Conservation (phyloP, 2,888 invertebrate genomes). For the Acanthopleura granulata region DNA sequence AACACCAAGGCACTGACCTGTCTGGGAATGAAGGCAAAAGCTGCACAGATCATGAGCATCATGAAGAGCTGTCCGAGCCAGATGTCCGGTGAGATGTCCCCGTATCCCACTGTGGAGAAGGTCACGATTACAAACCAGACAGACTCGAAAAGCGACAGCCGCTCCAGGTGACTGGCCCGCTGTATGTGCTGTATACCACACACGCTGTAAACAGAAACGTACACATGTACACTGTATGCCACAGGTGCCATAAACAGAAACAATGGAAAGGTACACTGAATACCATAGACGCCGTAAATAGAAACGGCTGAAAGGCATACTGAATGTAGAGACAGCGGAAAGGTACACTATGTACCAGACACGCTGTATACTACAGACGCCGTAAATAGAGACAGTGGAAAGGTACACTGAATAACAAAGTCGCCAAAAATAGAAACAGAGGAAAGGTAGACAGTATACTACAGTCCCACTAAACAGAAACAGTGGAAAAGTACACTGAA, state of each 20-base stretch:
- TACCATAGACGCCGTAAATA: too few relatives aligned
- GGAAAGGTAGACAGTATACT: too few relatives aligned
- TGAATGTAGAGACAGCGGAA: too few relatives aligned
- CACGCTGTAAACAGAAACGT: constrained; percentile 77
- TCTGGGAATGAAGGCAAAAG: constrained; percentile 50
- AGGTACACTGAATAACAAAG: constrained; percentile 86
- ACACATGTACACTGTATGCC: constrained; percentile 93
- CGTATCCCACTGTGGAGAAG: constrained; percentile 73
- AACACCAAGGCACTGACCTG: constrained; percentile 34
- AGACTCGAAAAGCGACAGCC: constrained; percentile 91
- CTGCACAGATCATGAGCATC: constrained; percentile 51
- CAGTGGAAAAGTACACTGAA: constrained; percentile 81
- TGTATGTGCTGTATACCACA: constrained; percentile 99
- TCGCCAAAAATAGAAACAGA: constrained; percentile 78
- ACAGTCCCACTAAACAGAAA: not conserved
- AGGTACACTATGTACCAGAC: too few relatives aligned
- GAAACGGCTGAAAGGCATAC: too few relatives aligned
- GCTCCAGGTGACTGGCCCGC: constrained; percentile 78
- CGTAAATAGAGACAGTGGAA: too few relatives aligned
- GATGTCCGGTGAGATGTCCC: constrained; percentile 59
- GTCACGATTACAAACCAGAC: constrained; percentile 98
- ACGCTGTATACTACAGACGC: too few relatives aligned
- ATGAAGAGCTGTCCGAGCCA: constrained; percentile 56
- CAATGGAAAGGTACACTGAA: too few relatives aligned
- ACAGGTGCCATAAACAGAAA: constrained; percentile 83